These are phyloP conservation scores for Hylaeus volcanicus DNA, from an alignment of 1,140 invertebrate genomes.

Conservation along the genomic window DNA sequence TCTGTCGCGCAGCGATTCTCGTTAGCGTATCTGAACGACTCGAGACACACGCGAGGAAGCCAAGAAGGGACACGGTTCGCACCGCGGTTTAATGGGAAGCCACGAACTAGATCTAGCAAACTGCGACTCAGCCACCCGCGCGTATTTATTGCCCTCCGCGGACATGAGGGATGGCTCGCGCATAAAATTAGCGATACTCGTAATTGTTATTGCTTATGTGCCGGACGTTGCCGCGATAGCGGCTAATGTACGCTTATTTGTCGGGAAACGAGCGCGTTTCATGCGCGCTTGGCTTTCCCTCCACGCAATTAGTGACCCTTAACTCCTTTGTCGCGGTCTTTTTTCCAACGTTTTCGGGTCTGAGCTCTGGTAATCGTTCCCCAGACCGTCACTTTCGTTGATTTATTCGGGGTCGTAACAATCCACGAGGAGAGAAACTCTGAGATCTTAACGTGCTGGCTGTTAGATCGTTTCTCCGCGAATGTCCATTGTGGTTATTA, in stretches of 20 bases:
- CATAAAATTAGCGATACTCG: slow-evolving; percentile 77
- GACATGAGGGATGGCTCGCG: slow-evolving; percentile 67
- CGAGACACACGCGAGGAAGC: slow-evolving; percentile 1
- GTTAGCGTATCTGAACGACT: slow-evolving; percentile 1
- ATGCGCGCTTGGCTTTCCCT: slow-evolving; percentile 35
- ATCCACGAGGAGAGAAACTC: no score
- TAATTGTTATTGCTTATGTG: slow-evolving; percentile 77
- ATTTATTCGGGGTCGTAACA: no score
- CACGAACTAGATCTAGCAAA: slow-evolving; percentile 57
- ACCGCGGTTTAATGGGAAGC: slow-evolving; percentile 64
- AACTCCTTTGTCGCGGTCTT: neutral
- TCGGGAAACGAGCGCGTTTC: slow-evolving; percentile 42
- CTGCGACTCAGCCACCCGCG: slow-evolving; percentile 39
- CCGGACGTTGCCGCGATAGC: slow-evolving; percentile 44
- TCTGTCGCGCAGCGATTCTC: neutral
- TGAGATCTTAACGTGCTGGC: no score
- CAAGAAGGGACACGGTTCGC: slow-evolving; percentile 63
- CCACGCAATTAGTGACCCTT: slow-evolving; percentile 17
- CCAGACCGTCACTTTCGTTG: no score
- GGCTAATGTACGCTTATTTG: slow-evolving; percentile 47
- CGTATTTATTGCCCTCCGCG: slow-evolving; percentile 59
- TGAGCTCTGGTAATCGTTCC: no score
- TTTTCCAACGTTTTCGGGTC: neutral
- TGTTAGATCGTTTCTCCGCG: no score
- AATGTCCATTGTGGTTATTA: no score